These are phyloP conservation scores for Parambassis ranga DNA, from an alignment of 2,797 vertebrate species.

Conservation along the genomic window DNA sequence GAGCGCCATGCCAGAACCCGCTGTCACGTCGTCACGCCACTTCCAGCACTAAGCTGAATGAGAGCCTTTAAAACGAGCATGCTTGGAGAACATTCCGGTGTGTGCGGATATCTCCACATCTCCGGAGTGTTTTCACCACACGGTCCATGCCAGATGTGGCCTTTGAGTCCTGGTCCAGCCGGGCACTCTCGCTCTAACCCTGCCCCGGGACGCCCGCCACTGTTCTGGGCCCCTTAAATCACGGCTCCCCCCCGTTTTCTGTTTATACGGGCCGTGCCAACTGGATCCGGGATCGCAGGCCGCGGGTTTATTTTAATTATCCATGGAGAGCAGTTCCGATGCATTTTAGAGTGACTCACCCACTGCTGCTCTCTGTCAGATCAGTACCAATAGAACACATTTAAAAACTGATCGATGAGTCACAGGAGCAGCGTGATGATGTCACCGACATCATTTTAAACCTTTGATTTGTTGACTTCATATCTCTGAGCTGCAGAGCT, in stretches of 20 bases:
- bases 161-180: slow-evolving; percentile 48
- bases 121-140: slow-evolving; percentile 40
- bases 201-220: slow-evolving; percentile 57
- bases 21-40: slow-evolving; percentile 61
- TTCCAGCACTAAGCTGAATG: slow-evolving; percentile 31
- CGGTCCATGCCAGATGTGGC: slow-evolving; percentile 66
- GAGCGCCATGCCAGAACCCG: slow-evolving; percentile 27
- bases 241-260: slow-evolving; percentile 41
- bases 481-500: too few species aligned
- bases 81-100: slow-evolving; percentile 42
- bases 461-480: too few species aligned
- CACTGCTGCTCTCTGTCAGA: slow-evolving; percentile 56
- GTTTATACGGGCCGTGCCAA: slow-evolving; percentile 67
- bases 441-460: too few species aligned
- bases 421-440: too few species aligned
- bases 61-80: slow-evolving; percentile 37
- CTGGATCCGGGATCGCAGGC: slow-evolving; percentile 60
- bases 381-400: too few species aligned
- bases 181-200: slow-evolving; percentile 36
- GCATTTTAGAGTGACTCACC: slow-evolving; percentile 67
- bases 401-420: too few species aligned
- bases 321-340: slow-evolving; percentile 68
- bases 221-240: slow-evolving; percentile 38
- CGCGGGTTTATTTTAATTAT: slow-evolving; percentile 73
- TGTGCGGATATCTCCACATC: slow-evolving; percentile 53